A percentile compares a stretch with the other conserved stretches of the same genome.
Conservation (phyloP, 1,140 invertebrate genomes). For the Cydia pomonella region DNA sequence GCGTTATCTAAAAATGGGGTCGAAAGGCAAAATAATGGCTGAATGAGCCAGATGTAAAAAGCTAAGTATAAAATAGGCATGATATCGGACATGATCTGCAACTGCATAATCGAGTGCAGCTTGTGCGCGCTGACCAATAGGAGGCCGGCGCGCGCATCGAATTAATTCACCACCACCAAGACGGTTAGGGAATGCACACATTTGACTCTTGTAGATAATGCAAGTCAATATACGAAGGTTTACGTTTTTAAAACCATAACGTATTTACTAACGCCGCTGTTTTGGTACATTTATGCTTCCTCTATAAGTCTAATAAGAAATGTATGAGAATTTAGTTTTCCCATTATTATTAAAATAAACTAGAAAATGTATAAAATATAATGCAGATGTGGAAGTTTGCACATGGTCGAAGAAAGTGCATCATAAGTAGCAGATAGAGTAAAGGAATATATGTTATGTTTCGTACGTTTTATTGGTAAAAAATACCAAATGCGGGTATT, state of each 20-base stretch:
- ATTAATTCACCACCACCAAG: slow-evolving; percentile 55
- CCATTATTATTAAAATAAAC: not conserved
- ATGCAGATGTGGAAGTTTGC: too few relatives aligned
- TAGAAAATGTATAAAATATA: not conserved
- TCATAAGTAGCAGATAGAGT: too few relatives aligned
- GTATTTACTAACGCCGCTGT: not conserved
- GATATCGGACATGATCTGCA: slow-evolving; percentile 71
- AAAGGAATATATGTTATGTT: too few relatives aligned
- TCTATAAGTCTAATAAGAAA: not conserved
- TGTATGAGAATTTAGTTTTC: not conserved
- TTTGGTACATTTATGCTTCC: not conserved
- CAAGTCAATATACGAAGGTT: not conserved
- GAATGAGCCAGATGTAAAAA: slow-evolving; percentile 63
- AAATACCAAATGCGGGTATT: too few relatives aligned
- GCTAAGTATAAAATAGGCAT: slow-evolving; percentile 55
- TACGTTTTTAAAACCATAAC: not conserved
- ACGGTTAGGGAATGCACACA: slow-evolving; percentile 28
- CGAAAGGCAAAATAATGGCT: slow-evolving; percentile 37
- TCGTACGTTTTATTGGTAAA: too few relatives aligned
- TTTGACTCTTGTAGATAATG: slow-evolving; percentile 8
- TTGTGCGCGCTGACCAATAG: slow-evolving; percentile 63
- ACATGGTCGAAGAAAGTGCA: too few relatives aligned
- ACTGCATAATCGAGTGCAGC: slow-evolving; percentile 62
- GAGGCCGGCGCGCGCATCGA: slow-evolving; percentile 41
- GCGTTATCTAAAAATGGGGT: slow-evolving; percentile 36